These are phyloP conservation scores for Silurus glanis DNA, from an alignment of 2,113 vertebrate genomes.

Conservation along the genomic window DNA sequence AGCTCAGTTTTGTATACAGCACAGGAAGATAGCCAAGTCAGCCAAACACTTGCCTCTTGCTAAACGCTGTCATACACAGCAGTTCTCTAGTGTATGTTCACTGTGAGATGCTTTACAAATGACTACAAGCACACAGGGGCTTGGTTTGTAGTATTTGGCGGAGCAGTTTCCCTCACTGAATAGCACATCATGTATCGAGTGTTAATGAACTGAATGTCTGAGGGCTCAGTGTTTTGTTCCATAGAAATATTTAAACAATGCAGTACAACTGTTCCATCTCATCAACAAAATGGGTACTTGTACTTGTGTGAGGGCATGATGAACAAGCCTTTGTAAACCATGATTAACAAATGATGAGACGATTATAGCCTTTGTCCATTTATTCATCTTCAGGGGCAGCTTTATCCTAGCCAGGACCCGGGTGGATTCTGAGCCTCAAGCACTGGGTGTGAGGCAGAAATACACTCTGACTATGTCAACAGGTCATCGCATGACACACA, in stretches of 20 bases:
- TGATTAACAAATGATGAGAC: not conserved
- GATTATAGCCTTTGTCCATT: not conserved
- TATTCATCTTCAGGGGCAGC: not conserved
- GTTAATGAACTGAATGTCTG: constrained; percentile 15
- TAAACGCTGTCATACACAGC: constrained; percentile 26
- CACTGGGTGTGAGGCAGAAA: not conserved
- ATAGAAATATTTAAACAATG: not conserved
- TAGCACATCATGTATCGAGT: not conserved
- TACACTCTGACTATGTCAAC: not conserved
- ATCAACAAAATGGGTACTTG: not conserved
- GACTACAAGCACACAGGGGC: not conserved
- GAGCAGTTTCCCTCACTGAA: constrained; percentile 7
- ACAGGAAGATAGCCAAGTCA: constrained; percentile 31
- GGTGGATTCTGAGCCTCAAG: not conserved
- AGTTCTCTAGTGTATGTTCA: not conserved
- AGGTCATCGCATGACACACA: not conserved
- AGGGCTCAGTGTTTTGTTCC: constrained; percentile 1
- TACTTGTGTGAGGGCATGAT: not conserved
- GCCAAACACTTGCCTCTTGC: not conserved
- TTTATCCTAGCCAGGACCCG: not conserved
- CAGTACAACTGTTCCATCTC: constrained; percentile 1
- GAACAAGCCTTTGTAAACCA: not conserved
- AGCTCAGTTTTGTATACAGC: constrained; percentile 22
- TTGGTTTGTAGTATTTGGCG: not conserved
- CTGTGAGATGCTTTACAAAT: constrained; percentile 7